phyloP scores from a whole-genome alignment of 2,113 vertebrate genomes.

The Silurus meridionalis region DNA sequence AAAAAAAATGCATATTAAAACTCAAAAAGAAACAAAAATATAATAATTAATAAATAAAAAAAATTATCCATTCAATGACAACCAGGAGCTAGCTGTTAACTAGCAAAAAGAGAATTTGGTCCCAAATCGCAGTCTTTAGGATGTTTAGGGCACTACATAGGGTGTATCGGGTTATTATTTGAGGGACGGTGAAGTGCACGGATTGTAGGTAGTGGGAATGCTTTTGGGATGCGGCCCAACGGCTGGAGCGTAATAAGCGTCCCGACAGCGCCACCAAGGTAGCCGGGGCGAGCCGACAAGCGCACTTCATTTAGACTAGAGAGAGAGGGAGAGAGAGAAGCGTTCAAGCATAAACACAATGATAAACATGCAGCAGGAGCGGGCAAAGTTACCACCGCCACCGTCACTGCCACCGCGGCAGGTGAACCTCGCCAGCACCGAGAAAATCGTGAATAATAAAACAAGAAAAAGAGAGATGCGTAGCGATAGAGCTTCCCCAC shows the following conservation, averaged over 20 bases:
- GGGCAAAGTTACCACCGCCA: slow-evolving; percentile 65
- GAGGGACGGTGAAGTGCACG: neutral
- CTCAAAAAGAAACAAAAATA: neutral
- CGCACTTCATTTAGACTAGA: slow-evolving; percentile 64
- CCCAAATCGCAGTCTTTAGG: neutral
- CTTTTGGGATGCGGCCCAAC: neutral
- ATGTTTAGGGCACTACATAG: neutral
- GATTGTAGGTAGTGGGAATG: neutral
- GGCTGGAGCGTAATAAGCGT: slow-evolving; percentile 46
- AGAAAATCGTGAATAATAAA: too few species aligned
- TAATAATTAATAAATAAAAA: neutral
- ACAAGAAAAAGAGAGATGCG: too few species aligned
- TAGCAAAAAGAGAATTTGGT: neutral
- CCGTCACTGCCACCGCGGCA: neutral
- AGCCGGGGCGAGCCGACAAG: slow-evolving; percentile 51
- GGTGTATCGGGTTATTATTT: neutral
- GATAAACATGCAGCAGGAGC: slow-evolving; percentile 69
- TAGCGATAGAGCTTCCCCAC: too few species aligned
- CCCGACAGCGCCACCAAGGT: slow-evolving; percentile 72
- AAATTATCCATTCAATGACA: neutral
- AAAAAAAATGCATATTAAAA: too few species aligned
- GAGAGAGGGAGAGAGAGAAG: slow-evolving; percentile 55
- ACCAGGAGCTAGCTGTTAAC: slow-evolving; percentile 1
- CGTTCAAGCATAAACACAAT: slow-evolving; percentile 63
- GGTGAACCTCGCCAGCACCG: neutral